Conservation (phyloP, 2,888 invertebrate genomes). For the Eupithecia subfuscata region DNA sequence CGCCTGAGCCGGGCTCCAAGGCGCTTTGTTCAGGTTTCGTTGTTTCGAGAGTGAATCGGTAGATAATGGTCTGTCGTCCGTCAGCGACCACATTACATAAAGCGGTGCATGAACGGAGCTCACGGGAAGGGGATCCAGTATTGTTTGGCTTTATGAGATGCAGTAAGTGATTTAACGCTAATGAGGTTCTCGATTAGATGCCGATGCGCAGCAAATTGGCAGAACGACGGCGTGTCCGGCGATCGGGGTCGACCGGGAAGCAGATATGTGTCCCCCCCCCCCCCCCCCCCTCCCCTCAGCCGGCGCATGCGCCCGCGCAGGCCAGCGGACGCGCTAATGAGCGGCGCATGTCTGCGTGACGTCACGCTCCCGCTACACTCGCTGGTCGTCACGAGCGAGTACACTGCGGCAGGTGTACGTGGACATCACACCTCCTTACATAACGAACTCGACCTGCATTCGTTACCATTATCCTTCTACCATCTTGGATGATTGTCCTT, state of each 20-base stretch:
- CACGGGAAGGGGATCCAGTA: background rate
- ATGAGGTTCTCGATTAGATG: conserved; percentile 4
- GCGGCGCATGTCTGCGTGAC: conserved; percentile 37
- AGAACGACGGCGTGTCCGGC: background rate
- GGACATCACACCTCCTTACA: background rate
- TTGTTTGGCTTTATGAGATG: background rate
- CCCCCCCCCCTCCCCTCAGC: no score
- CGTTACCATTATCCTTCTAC: background rate
- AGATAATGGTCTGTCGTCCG: background rate
- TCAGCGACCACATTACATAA: background rate
- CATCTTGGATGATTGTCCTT: background rate
- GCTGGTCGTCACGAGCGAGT: conserved; percentile 52
- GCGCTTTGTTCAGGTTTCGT: background rate
- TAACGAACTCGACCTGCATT: background rate
- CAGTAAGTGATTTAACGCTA: background rate
- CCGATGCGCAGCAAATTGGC: background rate
- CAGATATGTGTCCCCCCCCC: background rate
- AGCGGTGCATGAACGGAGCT: background rate
- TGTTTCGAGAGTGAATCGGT: background rate
- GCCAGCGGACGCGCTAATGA: conserved; percentile 38
- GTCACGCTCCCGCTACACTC: conserved; percentile 38
- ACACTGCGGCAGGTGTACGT: conserved; percentile 32
- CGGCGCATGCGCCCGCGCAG: background rate
- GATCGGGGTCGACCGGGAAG: background rate
- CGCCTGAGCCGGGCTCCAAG: background rate